A percentile compares a stretch with the other conserved stretches of the same genome.
Conservation (phyloP, 2,113 vertebrate species). For the Oryzias melastigma region DNA sequence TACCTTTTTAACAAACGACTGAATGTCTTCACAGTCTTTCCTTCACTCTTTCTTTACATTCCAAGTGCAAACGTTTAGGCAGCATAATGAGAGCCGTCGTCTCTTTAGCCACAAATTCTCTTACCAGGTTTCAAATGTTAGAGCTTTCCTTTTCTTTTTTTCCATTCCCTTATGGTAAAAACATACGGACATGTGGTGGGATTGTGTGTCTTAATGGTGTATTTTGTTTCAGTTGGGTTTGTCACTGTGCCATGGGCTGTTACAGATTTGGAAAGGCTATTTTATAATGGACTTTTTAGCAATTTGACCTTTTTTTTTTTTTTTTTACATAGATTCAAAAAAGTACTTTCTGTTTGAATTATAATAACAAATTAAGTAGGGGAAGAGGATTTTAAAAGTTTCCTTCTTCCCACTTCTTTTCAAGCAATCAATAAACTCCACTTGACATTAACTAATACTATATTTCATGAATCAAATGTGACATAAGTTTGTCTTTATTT, state of each 20-base stretch:
- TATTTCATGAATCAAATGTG: too few relatives aligned
- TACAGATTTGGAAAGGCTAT: too few relatives aligned
- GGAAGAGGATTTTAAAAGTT: too few relatives aligned
- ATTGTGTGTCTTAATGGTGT: constrained; percentile 27
- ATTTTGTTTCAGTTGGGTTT: constrained; percentile 9
- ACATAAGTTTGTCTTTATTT: too few relatives aligned
- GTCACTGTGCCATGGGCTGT: neutral
- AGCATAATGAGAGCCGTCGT: constrained; percentile 28
- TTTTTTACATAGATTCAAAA: too few relatives aligned
- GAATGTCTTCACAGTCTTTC: constrained; percentile 16
- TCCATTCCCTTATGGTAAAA: constrained; percentile 16
- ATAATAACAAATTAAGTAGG: too few relatives aligned
- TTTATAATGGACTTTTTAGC: neutral
- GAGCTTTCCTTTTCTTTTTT: constrained; percentile 14
- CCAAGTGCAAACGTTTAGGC: constrained; percentile 40
- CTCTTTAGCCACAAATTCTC: constrained; percentile 30
- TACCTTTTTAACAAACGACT: constrained; percentile 9
- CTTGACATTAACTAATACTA: too few relatives aligned
- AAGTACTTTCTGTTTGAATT: too few relatives aligned
- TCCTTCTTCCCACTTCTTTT: too few relatives aligned
- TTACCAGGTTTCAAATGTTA: constrained; percentile 33
- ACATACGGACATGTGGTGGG: neutral
- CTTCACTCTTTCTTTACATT: constrained; percentile 47
- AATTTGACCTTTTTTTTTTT: too few relatives aligned
- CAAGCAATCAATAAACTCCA: too few relatives aligned